Evolutionary conservation across 2,888 invertebrate genomes (phyloP).

Genomic region (Atethmia centrago): DNA sequence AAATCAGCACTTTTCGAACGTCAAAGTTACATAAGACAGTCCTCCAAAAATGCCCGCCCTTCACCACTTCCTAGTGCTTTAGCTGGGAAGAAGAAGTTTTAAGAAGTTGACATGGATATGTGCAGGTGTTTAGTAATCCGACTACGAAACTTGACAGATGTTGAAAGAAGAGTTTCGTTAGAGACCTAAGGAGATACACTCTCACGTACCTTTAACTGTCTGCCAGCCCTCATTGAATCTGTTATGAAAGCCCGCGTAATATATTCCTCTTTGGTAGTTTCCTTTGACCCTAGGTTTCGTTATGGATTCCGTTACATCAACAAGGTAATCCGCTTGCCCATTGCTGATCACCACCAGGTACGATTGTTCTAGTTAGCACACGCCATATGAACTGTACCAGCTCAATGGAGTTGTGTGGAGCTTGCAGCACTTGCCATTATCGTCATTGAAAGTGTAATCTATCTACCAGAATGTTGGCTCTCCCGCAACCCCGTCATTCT

Average conservation of each 20-base stretch:
- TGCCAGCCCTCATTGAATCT: slow-evolving; percentile 67
- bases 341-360: slow-evolving; percentile 78
- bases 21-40: no score
- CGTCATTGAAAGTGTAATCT: slow-evolving; percentile 72
- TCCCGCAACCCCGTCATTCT: no score
- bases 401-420: slow-evolving; percentile 73
- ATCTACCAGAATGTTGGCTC: no score
- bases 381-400: slow-evolving; percentile 77
- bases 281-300: slow-evolving; percentile 4
- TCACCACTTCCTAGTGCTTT: no score
- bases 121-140: no score
- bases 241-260: slow-evolving; percentile 70
- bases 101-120: no score
- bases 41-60: no score
- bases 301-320: slow-evolving; percentile 6
- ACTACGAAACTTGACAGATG: no score
- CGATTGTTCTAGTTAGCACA: slow-evolving; percentile 67
- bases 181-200: not conserved
- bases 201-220: slow-evolving; percentile 73
- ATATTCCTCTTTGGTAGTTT: slow-evolving; percentile 52
- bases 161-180: no score
- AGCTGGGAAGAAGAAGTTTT: no score
- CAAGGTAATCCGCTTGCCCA: slow-evolving; percentile 25
- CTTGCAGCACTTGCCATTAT: slow-evolving; percentile 45
- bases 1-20: no score